Conservation (phyloP, 2,888 invertebrate species). For the Ectemnius lituratus region DNA sequence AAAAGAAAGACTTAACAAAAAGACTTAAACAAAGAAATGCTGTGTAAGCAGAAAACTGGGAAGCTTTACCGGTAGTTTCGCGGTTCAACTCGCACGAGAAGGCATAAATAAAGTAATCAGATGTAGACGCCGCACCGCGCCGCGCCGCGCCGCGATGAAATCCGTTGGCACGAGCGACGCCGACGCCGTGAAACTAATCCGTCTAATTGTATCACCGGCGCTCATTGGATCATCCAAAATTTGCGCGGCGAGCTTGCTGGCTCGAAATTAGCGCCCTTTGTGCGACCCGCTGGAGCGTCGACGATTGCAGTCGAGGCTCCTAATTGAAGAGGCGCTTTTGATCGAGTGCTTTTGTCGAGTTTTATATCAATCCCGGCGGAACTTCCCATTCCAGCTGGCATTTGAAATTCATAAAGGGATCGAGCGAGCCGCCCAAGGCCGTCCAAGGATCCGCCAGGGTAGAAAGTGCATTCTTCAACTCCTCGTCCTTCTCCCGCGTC, state of each 20-base stretch:
- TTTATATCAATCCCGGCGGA: background rate
- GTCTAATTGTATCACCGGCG: conserved; percentile 14
- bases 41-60: too few relatives aligned
- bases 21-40: too few relatives aligned
- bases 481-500: too few relatives aligned
- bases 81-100: too few relatives aligned
- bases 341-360: background rate
- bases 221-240: background rate
- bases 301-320: background rate
- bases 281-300: background rate
- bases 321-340: conserved; percentile 9
- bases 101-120: too few relatives aligned
- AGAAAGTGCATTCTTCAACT: too few relatives aligned
- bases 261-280: background rate
- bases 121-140: background rate
- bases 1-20: too few relatives aligned
- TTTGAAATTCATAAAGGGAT: conserved; percentile 6
- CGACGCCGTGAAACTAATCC: conserved; percentile 27
- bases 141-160: conserved; percentile 28
- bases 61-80: too few relatives aligned
- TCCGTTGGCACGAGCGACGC: conserved; percentile 25
- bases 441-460: too few relatives aligned
- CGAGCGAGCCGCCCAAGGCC: background rate
- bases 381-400: background rate
- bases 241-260: background rate